These are phyloP conservation scores for Diaphora mendica DNA, from an alignment of 2,888 invertebrate species.

Conservation along the genomic window DNA sequence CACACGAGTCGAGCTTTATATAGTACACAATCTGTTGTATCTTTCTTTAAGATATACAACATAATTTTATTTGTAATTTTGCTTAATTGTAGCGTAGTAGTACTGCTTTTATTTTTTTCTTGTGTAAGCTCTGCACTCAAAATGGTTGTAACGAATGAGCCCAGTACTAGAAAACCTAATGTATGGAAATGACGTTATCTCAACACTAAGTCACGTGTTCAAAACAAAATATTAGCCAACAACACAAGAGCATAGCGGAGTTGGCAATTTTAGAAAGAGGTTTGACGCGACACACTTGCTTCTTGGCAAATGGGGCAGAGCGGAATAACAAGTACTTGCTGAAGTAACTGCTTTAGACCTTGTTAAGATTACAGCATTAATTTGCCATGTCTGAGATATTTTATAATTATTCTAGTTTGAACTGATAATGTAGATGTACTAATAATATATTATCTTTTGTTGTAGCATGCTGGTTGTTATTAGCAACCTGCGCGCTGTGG, in stretches of 20 bases:
- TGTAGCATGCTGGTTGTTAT: conserved; percentile 56
- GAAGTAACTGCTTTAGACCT: too few relatives aligned
- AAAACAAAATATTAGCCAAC: too few relatives aligned
- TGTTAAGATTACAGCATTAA: too few relatives aligned
- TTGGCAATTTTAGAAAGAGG: too few relatives aligned
- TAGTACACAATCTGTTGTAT: background rate
- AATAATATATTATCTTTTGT: conserved; percentile 35
- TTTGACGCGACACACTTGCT: too few relatives aligned
- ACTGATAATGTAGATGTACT: background rate
- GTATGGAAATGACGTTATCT: too few relatives aligned
- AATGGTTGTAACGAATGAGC: background rate
- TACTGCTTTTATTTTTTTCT: background rate
- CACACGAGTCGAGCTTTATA: background rate
- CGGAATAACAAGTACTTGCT: too few relatives aligned
- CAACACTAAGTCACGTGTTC: too few relatives aligned
- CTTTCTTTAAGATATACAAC: background rate
- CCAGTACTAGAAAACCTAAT: background rate
- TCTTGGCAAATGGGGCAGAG: too few relatives aligned
- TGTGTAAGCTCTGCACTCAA: background rate
- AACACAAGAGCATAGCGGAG: too few relatives aligned
- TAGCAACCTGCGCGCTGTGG: conserved; percentile 52
- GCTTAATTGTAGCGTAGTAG: too few relatives aligned
- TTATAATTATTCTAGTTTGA: background rate
- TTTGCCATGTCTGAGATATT: too few relatives aligned
- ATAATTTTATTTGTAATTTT: background rate